phyloP scores from a whole-genome alignment of 2,797 vertebrate genomes.

The Leptodactylus fallax region DNA sequence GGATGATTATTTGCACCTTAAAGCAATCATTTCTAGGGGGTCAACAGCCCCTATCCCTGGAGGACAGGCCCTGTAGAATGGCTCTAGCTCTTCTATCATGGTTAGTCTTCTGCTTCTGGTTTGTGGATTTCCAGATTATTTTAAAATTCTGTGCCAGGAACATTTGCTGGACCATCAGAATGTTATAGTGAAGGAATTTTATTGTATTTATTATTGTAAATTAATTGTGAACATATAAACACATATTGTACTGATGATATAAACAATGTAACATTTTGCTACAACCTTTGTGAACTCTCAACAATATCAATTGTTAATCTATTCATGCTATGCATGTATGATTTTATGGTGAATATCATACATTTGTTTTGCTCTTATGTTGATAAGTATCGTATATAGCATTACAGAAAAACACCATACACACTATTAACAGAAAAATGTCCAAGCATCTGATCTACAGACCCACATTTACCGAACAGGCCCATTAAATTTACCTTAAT shows the following conservation, averaged over 20 bases:
- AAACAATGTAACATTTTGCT: not conserved
- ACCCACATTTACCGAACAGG: not conserved
- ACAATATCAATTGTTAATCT: not conserved
- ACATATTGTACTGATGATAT: not conserved
- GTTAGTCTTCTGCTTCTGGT: not conserved
- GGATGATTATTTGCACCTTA: not conserved
- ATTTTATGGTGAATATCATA: not conserved
- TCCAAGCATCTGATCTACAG: not conserved
- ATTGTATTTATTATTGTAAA: conserved; percentile 9
- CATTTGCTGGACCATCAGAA: conserved; percentile 10
- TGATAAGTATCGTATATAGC: not conserved
- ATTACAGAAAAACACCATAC: not conserved
- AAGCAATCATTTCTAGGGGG: not conserved
- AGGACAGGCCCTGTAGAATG: not conserved
- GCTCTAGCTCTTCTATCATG: not conserved
- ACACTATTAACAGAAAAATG: not conserved
- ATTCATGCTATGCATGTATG: not conserved
- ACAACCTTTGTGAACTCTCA: not conserved
- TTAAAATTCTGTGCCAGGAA: not conserved
- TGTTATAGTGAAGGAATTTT: conserved; percentile 1
- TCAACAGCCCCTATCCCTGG: not conserved
- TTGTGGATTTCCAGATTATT: not conserved
- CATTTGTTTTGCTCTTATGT: not conserved
- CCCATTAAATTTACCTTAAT: conserved; percentile 78
- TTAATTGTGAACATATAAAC: conserved; percentile 5